These are phyloP conservation scores for Burhinus bistriatus DNA, from an alignment of 2,113 vertebrate species.

Conservation along the genomic window DNA sequence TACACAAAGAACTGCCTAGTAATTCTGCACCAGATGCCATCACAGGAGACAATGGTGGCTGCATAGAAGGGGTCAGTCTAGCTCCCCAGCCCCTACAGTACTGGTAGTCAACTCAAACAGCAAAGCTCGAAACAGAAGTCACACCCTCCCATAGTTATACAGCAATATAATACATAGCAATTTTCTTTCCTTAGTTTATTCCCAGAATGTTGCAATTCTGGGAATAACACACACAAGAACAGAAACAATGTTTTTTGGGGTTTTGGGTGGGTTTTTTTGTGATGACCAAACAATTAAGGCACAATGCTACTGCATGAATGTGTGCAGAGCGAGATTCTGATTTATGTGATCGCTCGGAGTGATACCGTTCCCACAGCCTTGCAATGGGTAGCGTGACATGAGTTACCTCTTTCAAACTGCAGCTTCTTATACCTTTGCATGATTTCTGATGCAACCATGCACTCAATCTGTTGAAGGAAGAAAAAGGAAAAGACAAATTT, in stretches of 20 bases:
- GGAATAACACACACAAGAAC: neutral
- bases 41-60: neutral
- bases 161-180: neutral
- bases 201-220: neutral
- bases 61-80: neutral
- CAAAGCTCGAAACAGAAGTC: neutral
- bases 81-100: neutral
- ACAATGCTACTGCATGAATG: neutral
- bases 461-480: slow-evolving; percentile 85
- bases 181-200: slow-evolving; percentile 6
- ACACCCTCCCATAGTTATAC: neutral
- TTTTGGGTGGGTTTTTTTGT: neutral
- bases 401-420: slow-evolving; percentile 93
- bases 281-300: neutral
- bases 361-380: neutral
- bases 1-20: neutral
- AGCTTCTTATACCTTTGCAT: slow-evolving; percentile 97
- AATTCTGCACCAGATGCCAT: neutral
- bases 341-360: neutral
- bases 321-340: neutral
- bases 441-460: slow-evolving; percentile 93
- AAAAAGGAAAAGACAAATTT: neutral
- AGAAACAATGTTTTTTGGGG: neutral
- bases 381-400: neutral
- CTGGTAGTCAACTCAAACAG: neutral